These are phyloP conservation scores for Tiaroga cobitis DNA, from an alignment of 2,797 vertebrate species.

Conservation along the genomic window DNA sequence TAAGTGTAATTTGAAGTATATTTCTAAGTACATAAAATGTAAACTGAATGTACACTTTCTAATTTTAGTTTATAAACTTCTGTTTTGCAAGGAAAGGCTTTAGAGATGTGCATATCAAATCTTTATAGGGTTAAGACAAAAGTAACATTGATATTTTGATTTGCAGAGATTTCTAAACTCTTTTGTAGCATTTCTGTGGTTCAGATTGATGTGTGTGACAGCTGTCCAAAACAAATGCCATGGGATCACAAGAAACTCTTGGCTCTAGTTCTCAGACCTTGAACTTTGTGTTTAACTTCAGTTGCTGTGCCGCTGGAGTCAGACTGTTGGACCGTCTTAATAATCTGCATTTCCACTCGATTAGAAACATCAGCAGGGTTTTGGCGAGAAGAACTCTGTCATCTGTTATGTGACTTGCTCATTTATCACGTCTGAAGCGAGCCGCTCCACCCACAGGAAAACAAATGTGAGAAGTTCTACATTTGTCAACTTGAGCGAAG, in stretches of 20 bases:
- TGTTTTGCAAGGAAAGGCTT: neutral
- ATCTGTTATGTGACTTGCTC: constrained; percentile 29
- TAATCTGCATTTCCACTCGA: constrained; percentile 12
- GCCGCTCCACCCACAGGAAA: constrained; percentile 5
- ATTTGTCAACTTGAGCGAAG: constrained; percentile 10
- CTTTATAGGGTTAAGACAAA: neutral
- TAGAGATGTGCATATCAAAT: neutral
- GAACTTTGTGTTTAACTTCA: neutral
- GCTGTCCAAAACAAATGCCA: neutral
- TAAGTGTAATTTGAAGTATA: neutral
- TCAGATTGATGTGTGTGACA: neutral
- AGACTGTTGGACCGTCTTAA: neutral
- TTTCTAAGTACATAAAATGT: neutral
- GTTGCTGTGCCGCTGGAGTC: neutral
- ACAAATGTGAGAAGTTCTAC: constrained; percentile 12
- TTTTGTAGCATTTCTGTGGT: neutral
- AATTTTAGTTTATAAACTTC: neutral
- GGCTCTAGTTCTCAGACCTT: neutral
- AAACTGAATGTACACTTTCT: neutral
- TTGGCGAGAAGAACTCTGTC: neutral
- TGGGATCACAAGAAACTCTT: neutral
- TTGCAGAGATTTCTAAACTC: neutral
- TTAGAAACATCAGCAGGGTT: constrained; percentile 30
- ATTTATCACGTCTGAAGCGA: constrained; percentile 29
- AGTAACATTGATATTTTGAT: neutral